Evolutionary conservation across 2,113 vertebrate genomes (phyloP).

Genomic region (Gambusia holbrooki): DNA sequence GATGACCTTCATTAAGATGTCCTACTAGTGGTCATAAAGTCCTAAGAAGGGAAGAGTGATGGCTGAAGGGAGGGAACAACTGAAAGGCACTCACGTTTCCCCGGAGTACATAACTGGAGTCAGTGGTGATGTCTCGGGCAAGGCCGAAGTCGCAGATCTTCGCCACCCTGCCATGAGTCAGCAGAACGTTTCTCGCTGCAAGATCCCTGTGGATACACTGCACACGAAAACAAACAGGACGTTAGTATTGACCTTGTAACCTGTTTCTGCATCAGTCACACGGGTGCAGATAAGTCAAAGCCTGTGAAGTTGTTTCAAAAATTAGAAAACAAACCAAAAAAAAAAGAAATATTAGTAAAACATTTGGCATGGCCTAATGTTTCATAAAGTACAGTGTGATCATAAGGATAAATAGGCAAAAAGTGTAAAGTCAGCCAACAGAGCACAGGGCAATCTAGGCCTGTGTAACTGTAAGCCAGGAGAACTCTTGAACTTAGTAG

Average conservation of each 20-base stretch:
- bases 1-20: no score
- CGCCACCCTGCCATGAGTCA: conserved; percentile 94
- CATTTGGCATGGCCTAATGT: background rate
- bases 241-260: conserved; percentile 33
- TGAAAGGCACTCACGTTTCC: conserved; percentile 89
- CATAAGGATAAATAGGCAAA: background rate
- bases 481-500: no score
- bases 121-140: conserved; percentile 96
- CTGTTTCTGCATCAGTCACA: conserved; percentile 2
- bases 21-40: no score
- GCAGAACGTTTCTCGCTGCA: conserved; percentile 94
- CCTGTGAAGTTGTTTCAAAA: background rate
- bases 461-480: no score
- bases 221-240: conserved; percentile 11
- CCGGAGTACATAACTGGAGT: conserved; percentile 96
- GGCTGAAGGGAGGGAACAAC: background rate
- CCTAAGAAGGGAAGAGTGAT: background rate
- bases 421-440: background rate
- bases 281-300: background rate
- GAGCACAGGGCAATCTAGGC: no score
- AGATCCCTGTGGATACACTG: conserved; percentile 98
- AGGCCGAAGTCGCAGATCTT: conserved; percentile 99
- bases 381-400: background rate
- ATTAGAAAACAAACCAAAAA: conserved; percentile 3
- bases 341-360: background rate